phyloP scores from a whole-genome alignment of 2,797 vertebrate species.

The Limnodromus scolopaceus region DNA sequence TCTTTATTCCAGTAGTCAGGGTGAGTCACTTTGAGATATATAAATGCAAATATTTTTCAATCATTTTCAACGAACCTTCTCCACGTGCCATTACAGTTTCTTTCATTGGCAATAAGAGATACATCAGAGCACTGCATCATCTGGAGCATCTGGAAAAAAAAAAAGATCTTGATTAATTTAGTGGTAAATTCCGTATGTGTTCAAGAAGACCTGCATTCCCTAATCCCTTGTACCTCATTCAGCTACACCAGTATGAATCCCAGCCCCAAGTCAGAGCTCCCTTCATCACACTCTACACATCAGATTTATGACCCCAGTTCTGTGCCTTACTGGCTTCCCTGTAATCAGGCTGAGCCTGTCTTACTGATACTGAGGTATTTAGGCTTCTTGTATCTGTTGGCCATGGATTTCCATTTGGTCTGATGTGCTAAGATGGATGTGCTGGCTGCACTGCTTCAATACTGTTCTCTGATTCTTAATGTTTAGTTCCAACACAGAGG shows the following conservation, averaged over 20 bases:
- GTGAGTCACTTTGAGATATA: background rate
- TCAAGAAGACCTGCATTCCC: background rate
- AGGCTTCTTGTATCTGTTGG: background rate
- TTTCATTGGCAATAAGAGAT: background rate
- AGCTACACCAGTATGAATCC: background rate
- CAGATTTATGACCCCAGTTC: background rate
- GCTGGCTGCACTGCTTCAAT: background rate
- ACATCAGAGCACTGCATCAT: background rate
- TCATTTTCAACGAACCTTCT: background rate
- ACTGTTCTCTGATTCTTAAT: background rate
- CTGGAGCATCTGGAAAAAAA: background rate
- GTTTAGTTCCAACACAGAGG: background rate
- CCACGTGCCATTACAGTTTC: background rate
- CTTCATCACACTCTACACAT: background rate
- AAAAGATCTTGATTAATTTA: background rate
- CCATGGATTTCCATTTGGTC: conserved; percentile 24
- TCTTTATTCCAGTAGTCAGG: background rate
- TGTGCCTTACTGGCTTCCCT: background rate
- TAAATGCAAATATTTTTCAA: background rate
- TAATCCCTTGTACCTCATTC: background rate
- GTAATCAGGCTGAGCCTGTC: background rate
- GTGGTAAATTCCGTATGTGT: background rate
- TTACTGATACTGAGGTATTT: background rate
- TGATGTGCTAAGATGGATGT: background rate
- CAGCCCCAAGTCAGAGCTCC: background rate